Conservation (phyloP, 2,113 vertebrate genomes). For the Pedetes capensis region DNA sequence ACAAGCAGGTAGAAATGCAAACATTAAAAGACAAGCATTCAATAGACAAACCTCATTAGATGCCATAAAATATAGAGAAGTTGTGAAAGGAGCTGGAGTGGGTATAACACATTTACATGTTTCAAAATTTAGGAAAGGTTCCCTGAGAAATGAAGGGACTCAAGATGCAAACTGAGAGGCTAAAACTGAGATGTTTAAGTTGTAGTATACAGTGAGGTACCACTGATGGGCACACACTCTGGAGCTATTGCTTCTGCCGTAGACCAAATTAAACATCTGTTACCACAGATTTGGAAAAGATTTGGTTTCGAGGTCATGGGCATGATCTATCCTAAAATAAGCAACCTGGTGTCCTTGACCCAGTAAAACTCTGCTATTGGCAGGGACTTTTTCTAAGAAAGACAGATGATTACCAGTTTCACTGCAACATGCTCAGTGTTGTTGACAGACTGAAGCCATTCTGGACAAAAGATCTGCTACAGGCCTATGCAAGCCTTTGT, state of each 20-base stretch:
- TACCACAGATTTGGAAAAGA: background rate
- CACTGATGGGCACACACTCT: background rate
- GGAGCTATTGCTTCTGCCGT: background rate
- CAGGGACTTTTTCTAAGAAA: constrained; percentile 31
- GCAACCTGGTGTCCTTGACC: background rate
- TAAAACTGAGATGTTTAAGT: background rate
- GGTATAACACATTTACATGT: background rate
- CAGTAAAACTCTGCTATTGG: background rate
- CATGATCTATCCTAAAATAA: background rate
- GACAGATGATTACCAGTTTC: background rate
- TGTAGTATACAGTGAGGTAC: accelerated
- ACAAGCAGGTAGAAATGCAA: background rate
- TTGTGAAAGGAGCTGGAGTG: background rate
- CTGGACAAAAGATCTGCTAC: background rate
- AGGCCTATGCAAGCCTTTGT: background rate
- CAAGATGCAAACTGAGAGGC: background rate
- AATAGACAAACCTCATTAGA: background rate
- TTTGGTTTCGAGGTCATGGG: background rate
- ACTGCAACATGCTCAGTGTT: background rate
- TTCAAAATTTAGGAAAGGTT: background rate
- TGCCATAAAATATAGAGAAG: background rate
- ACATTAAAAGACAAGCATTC: background rate
- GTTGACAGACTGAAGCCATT: background rate
- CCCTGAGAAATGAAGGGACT: background rate
- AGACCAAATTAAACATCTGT: background rate